Evolutionary conservation across 1,140 invertebrate genomes (phyloP).

Genomic region (Popillia japonica): DNA sequence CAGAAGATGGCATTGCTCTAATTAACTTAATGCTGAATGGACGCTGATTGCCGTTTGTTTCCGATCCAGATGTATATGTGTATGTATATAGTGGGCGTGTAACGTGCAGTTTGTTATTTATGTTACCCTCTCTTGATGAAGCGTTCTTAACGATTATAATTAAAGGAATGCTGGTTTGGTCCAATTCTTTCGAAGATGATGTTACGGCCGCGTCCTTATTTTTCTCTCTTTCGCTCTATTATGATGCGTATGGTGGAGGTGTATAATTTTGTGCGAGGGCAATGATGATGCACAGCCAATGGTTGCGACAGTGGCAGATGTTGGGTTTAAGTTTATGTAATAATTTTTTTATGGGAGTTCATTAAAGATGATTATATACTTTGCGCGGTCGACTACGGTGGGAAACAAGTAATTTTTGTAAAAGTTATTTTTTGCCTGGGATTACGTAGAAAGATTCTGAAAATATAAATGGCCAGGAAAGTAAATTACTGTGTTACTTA

Average conservation of each 20-base stretch:
- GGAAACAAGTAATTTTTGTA: background rate
- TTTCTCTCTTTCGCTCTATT: background rate
- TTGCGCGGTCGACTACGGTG: background rate
- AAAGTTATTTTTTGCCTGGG: background rate
- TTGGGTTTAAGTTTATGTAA: background rate
- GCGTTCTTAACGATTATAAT: background rate
- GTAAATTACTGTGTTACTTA: no score
- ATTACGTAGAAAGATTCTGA: no score
- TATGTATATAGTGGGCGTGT: background rate
- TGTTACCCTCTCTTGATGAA: background rate
- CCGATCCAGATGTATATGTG: slow-evolving; percentile 29
- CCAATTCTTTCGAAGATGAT: background rate
- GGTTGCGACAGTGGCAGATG: background rate
- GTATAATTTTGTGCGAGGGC: background rate
- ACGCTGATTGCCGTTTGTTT: slow-evolving; percentile 47
- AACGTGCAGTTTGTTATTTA: background rate
- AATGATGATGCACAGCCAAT: background rate
- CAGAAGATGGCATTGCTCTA: slow-evolving; percentile 38
- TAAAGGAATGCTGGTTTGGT: background rate
- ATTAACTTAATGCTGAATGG: slow-evolving; percentile 48
- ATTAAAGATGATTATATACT: background rate
- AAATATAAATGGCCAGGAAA: no score
- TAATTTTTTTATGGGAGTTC: background rate
- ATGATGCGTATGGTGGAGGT: background rate
- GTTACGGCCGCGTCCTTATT: no score